Base-by-base conservation (phyloP, 1,140 invertebrate genomes). In the Drosophila sp. region DNA sequence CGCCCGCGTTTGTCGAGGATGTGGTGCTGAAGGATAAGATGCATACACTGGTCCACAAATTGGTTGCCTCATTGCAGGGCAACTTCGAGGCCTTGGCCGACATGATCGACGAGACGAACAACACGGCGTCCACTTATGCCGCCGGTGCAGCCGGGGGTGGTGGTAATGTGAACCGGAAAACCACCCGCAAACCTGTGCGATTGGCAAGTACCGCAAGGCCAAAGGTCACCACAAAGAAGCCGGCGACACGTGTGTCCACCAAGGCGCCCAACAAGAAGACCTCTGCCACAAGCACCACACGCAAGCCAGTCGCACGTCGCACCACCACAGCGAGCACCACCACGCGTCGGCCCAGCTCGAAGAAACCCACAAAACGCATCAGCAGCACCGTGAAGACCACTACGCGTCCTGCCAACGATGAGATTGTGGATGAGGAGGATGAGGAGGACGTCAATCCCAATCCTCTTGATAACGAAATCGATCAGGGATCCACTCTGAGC, bases 41-140 rank as follows among this genome's bases (percentile, higher is more conserved):
- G 75, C 96, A 96, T 76, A 93, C 94, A 0, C 95, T 97, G 81
- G 96, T 97, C 0, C 95, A 96, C 78, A 96, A 97, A 89, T 95
- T 97, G 13, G 96, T 97, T 7, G 94, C 96, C 69, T 96, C 96
- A 14, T 92, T 97, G 1, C 95, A 96, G 91, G 95, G 94, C 11
- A 96, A 96, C 18, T 97, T 97, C 82, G 94, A 96, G 70, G 95
- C 95, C 53, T 83, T 97, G 9, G 95, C 96, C 70, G 96, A 97
- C 70, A 94, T 97, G 41, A 94, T 97, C 21, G 90, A 92, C 8
- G 91, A 92, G 14, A 56, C 50, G 0, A 93, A 92, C 54, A 91
- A 89, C 18, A 92, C 90, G 0, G 43, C 48, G 0, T 45, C 65
- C 48, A 72, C 81, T 1, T 72, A 91, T 32, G 71, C 80, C 9